These are phyloP conservation scores for Cataglyphis rosenhaueri DNA, from an alignment of 2,888 invertebrate genomes.

Conservation along the genomic window DNA sequence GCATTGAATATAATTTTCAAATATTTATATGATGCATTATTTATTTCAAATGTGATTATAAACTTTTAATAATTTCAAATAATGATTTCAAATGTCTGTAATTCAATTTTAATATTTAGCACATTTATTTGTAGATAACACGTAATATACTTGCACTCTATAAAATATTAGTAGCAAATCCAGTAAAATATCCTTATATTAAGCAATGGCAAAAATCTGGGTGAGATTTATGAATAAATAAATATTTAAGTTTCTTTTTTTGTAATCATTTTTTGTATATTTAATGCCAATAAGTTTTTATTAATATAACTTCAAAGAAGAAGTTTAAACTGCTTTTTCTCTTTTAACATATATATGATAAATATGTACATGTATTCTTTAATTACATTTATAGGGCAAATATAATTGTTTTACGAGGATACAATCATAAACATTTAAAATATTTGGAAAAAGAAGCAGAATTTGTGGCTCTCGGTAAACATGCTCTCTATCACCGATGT, in stretches of 20 bases:
- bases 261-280: neutral
- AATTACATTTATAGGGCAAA: constrained; percentile 61
- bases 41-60: neutral
- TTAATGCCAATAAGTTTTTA: neutral
- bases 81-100: neutral
- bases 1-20: neutral
- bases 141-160: constrained; percentile 70
- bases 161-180: constrained; percentile 63
- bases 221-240: constrained; percentile 59
- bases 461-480: constrained; percentile 64
- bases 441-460: constrained; percentile 70
- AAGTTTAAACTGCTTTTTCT: neutral
- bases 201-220: constrained; percentile 71
- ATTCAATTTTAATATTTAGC: constrained; percentile 2
- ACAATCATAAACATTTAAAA: constrained; percentile 75
- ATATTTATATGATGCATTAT: neutral
- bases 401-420: constrained; percentile 73
- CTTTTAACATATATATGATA: neutral
- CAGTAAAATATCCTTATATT: constrained; percentile 59
- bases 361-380: neutral
- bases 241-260: neutral
- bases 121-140: constrained; percentile 70
- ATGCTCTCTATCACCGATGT: constrained; percentile 66
- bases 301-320: neutral
- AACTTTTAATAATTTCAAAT: neutral